Evolutionary conservation across 2,113 vertebrate genomes (phyloP).

Genomic region (Poecilia latipinna): DNA sequence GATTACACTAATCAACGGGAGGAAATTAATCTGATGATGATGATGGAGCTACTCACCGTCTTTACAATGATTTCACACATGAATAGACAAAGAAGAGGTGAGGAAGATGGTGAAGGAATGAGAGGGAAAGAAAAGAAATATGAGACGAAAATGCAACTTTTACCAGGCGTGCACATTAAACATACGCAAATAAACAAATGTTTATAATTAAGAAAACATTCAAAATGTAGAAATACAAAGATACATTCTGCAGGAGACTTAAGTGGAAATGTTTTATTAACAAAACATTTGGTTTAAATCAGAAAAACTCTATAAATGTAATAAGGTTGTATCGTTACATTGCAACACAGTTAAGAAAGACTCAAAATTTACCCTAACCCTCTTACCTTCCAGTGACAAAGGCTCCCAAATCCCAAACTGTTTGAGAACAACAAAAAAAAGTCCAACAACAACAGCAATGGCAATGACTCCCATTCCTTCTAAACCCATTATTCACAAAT

Average conservation of each 20-base stretch:
- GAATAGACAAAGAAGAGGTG: slow-evolving; percentile 31
- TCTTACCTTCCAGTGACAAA: slow-evolving; percentile 90
- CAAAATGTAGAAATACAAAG: neutral
- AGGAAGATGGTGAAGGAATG: slow-evolving; percentile 15
- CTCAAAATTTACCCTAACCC: neutral
- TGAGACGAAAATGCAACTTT: slow-evolving; percentile 23
- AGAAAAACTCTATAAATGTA: neutral
- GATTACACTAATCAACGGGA: neutral
- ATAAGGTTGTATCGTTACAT: too few species aligned
- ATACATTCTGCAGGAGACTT: neutral
- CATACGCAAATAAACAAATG: neutral
- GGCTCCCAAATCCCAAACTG: slow-evolving; percentile 93
- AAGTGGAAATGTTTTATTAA: neutral
- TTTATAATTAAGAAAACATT: neutral
- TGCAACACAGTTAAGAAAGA: slow-evolving; percentile 6
- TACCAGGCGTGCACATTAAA: neutral
- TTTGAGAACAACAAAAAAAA: slow-evolving; percentile 91
- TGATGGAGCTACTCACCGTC: slow-evolving; percentile 59
- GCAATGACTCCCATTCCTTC: slow-evolving; percentile 94
- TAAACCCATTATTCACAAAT: slow-evolving; percentile 78
- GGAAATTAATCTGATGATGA: slow-evolving; percentile 2
- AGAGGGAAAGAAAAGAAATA: slow-evolving; percentile 18
- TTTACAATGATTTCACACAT: slow-evolving; percentile 46
- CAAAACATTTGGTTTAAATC: neutral
- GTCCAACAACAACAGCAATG: slow-evolving; percentile 85